Conservation (phyloP, 2,113 vertebrate genomes). For the Microcebus ravelobensis region DNA sequence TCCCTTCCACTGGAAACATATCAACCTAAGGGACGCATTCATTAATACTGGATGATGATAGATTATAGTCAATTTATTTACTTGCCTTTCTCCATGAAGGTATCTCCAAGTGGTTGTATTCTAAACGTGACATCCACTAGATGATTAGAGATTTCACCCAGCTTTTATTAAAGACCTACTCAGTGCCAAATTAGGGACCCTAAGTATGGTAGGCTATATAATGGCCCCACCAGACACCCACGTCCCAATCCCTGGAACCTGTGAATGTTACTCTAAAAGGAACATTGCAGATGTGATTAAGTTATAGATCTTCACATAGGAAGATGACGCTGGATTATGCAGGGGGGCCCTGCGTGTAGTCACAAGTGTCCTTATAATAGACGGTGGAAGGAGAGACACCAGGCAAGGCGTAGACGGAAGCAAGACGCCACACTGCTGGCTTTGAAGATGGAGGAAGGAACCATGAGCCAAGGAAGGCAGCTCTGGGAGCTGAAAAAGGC, state of each 20-base stretch:
- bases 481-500: not conserved
- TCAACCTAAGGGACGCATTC: not conserved
- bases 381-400: not conserved
- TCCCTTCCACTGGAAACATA: not conserved
- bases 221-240: not conserved
- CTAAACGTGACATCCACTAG: not conserved
- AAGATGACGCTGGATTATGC: not conserved
- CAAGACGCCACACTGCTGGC: not conserved
- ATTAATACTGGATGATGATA: not conserved
- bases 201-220: not conserved
- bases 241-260: not conserved
- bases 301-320: not conserved
- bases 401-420: not conserved
- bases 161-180: not conserved
- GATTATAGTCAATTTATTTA: slow-evolving; percentile 18
- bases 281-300: not conserved
- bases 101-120: not conserved
- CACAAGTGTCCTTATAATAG: not conserved
- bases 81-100: not conserved
- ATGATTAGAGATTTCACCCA: not conserved
- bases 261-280: not conserved
- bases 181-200: not conserved
- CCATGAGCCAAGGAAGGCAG: rapidly evolving
- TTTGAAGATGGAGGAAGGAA: not conserved
- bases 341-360: not conserved